Conservation (phyloP, 1,140 invertebrate genomes). For the Ptiloglossa arizonensis region DNA sequence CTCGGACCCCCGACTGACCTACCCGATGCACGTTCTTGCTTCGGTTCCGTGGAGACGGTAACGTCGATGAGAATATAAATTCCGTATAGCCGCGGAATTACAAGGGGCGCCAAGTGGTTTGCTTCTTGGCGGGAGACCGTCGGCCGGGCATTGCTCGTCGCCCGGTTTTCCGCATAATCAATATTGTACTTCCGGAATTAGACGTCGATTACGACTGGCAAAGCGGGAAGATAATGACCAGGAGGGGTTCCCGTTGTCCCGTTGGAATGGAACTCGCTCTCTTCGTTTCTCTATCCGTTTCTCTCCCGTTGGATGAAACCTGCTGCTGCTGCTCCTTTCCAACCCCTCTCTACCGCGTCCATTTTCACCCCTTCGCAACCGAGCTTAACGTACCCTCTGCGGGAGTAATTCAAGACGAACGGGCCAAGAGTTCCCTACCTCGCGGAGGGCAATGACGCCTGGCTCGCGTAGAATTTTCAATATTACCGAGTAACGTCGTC, state of each 20-base stretch:
- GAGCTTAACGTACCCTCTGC: neutral
- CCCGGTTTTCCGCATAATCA: conserved; percentile 33
- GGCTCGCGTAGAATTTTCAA: conserved; percentile 51
- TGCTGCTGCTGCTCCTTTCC: conserved; percentile 4
- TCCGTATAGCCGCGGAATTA: neutral
- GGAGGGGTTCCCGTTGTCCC: conserved; percentile 9
- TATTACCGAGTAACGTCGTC: conserved; percentile 41
- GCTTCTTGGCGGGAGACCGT: neutral
- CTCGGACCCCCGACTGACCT: too few relatives aligned
- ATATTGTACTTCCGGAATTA: conserved; percentile 46
- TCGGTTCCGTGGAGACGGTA: neutral
- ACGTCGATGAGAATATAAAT: conserved; percentile 16
- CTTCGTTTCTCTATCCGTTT: neutral
- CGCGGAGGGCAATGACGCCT: conserved; percentile 29
- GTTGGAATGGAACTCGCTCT: neutral
- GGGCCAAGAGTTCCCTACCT: conserved; percentile 35
- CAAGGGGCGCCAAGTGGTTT: neutral
- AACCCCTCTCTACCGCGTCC: neutral
- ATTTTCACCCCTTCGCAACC: conserved; percentile 11
- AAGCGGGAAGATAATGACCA: conserved; percentile 33
- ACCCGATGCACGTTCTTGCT: neutral
- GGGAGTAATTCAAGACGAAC: conserved; percentile 45
- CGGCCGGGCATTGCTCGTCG: neutral
- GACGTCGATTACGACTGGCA: conserved; percentile 35
- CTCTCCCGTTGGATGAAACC: too few relatives aligned